Conservation (phyloP, 1,140 invertebrate genomes). For the Drosophila suzukii region DNA sequence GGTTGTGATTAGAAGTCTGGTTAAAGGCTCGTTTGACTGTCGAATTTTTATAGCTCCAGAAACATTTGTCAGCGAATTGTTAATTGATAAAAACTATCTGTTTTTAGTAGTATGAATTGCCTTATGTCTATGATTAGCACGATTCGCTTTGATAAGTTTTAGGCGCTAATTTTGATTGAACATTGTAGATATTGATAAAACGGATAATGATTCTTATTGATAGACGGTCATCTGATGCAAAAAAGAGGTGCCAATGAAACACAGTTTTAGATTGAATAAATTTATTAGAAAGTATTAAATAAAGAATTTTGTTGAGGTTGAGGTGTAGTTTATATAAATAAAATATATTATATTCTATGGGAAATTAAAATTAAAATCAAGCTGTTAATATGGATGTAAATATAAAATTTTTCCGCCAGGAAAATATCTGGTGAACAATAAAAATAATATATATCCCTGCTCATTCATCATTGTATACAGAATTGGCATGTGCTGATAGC, state of each 20-base stretch:
- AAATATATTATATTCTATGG: too few relatives aligned
- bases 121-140: conserved; percentile 38
- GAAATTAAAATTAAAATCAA: too few relatives aligned
- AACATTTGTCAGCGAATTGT: conserved; percentile 38
- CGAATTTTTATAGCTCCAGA: conserved; percentile 14
- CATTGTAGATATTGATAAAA: conserved; percentile 13
- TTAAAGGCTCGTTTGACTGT: conserved; percentile 26
- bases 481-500: conserved; percentile 26
- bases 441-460: too few relatives aligned
- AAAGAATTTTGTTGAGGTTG: too few relatives aligned
- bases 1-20: conserved; percentile 11
- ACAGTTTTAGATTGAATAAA: background rate
- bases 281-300: too few relatives aligned
- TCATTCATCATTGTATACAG: conserved; percentile 33
- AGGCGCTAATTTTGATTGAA: conserved; percentile 19
- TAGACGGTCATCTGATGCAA: conserved; percentile 3
- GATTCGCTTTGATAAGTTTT: background rate
- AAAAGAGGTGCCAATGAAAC: background rate
- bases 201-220: conserved; percentile 6
- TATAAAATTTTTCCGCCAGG: too few relatives aligned
- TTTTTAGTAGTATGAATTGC: background rate
- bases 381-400: too few relatives aligned
- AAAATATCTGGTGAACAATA: too few relatives aligned
- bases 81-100: conserved; percentile 43
- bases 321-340: background rate